A percentile compares a stretch with the other conserved stretches of the same genome.
Evolutionary conservation across 2,797 vertebrate genomes (phyloP).

Genomic region (Avahi laniger): DNA sequence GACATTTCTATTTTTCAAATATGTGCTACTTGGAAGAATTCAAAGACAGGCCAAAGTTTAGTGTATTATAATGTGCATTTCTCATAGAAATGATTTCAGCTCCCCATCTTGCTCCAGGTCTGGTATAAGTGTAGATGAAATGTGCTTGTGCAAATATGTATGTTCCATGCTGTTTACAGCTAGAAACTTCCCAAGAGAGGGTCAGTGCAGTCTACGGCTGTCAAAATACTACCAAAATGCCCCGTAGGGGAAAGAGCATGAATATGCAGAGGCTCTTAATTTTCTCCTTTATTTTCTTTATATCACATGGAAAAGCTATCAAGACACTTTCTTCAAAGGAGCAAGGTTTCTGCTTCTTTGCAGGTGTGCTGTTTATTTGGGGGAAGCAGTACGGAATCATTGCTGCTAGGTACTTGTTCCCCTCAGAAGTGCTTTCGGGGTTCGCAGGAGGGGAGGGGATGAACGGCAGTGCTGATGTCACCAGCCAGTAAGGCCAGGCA

Average conservation of each 20-base stretch:
- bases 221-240: constrained; percentile 72
- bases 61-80: constrained; percentile 67
- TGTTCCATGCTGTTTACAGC: constrained; percentile 63
- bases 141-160: not conserved
- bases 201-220: constrained; percentile 77
- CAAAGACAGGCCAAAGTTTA: constrained; percentile 20
- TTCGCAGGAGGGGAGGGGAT: constrained; percentile 73
- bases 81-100: constrained; percentile 52
- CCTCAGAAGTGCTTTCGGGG: constrained; percentile 77
- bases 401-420: constrained; percentile 64
- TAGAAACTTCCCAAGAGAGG: constrained; percentile 73
- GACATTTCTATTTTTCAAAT: constrained; percentile 27
- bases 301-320: constrained; percentile 76
- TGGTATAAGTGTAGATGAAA: constrained; percentile 74
- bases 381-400: constrained; percentile 52
- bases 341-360: constrained; percentile 71
- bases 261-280: constrained; percentile 41
- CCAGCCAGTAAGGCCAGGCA: constrained; percentile 78
- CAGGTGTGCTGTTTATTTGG: constrained; percentile 65
- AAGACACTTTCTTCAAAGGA: constrained; percentile 79
- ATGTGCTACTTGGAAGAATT: not conserved
- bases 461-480: constrained; percentile 73
- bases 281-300: constrained; percentile 61
- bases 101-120: constrained; percentile 56
- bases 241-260: constrained; percentile 64